phyloP scores from a whole-genome alignment of 2,888 invertebrate species.

The Ormyrus thymus region DNA sequence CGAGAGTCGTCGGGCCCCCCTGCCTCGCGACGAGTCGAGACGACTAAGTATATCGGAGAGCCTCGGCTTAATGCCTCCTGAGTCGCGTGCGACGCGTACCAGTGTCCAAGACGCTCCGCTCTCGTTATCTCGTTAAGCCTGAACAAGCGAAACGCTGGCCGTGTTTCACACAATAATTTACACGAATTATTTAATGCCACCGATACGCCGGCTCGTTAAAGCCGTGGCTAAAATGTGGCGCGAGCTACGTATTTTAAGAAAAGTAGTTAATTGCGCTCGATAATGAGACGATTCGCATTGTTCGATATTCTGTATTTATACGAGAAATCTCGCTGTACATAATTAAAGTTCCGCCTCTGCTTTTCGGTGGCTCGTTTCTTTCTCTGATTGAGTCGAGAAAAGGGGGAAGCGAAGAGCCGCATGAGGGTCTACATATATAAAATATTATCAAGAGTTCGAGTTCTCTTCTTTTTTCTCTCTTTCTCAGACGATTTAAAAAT shows the following conservation, averaged over 20 bases:
- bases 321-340: not conserved
- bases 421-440: constrained; percentile 8
- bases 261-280: no score
- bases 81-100: not conserved
- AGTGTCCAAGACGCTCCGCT: not conserved
- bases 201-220: no score
- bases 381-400: not conserved
- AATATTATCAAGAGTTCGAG: constrained; percentile 23
- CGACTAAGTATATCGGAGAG: not conserved
- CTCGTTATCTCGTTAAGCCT: constrained; percentile 43
- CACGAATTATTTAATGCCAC: not conserved
- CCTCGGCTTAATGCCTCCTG: constrained; percentile 1
- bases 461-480: not conserved
- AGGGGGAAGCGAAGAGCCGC: not conserved
- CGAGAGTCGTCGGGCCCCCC: not conserved
- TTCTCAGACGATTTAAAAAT: constrained; percentile 36
- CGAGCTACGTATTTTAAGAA: no score
- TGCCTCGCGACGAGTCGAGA: not conserved
- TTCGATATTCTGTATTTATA: no score
- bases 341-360: not conserved
- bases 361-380: not conserved
- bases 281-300: no score
- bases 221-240: no score
- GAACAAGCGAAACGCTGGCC: constrained; percentile 1
- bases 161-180: constrained; percentile 8